Base-by-base conservation (phyloP, 2,113 vertebrate genomes). In the Coreoperca whiteheadi region DNA sequence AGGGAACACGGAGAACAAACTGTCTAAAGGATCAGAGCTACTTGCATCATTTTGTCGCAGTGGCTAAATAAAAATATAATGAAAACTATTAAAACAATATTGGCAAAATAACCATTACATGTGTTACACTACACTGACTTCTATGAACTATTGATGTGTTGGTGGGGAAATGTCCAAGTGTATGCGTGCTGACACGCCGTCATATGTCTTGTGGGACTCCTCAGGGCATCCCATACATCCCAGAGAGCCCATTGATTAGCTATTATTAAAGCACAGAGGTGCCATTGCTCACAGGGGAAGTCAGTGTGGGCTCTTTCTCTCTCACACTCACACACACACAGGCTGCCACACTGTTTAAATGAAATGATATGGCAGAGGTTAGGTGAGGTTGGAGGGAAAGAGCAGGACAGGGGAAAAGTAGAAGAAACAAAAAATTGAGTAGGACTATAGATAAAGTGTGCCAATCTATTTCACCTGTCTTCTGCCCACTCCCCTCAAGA, bases 171-270 rank as follows among this genome's bases (percentile, higher is more conserved):
- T 73, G 67, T 43, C n/a, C 3, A 15, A 39, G 14, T 46, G 43
- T 46, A 15, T 46, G 87, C 46, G 77, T 43, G 66, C 71, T 77
- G 76, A 81, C 83, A 79, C 23, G 41, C 75, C 37, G 3, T 83
- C 80, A 87, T 72, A 81, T 77, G 89, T 88, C 90, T 93, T 89
- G 64, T 82, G 81, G 91, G 84, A 91, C 79, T 89, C 81, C 81
- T 90, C 65, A 32, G 78, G 87, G 82, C 80, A 86, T 82, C 80
- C 75, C 68, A 89, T 83, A 86, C 72, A 89, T 90, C 89, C 89
- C 84, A 71, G 87, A 82, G 89, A 93, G 88, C 43, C 89, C 77
- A 91, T 92, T 94, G 91, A 94, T 92, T 92, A 91, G 93, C 89
- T 92, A 90, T 92, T 93, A 93, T 91, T 92, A 92, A 93, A 89